A percentile compares a stretch with the other conserved stretches of the same genome.
phyloP scores from a whole-genome alignment of 2,113 vertebrate species.

The Xyliphius kryptos region DNA sequence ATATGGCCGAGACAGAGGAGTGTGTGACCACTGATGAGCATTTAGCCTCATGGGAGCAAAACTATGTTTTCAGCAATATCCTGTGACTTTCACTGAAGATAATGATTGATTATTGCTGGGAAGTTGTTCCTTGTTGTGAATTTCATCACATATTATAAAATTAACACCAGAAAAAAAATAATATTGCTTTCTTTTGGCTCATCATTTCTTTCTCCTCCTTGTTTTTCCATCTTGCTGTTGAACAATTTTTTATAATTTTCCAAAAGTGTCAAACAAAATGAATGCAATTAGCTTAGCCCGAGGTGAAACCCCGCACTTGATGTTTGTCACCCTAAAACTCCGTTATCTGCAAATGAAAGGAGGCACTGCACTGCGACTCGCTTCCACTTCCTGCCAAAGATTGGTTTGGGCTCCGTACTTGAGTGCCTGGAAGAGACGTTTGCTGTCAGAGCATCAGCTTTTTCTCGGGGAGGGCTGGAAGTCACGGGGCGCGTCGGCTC shows the following conservation, averaged over 20 bases:
- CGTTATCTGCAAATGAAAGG: conserved; percentile 69
- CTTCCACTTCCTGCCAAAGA: conserved; percentile 45
- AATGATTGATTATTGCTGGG: conserved; percentile 74
- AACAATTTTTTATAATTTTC: conserved; percentile 54
- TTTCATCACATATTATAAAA: conserved; percentile 17
- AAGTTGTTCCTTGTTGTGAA: conserved; percentile 54
- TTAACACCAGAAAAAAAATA: conserved; percentile 61
- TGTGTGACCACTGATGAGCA: conserved; percentile 60
- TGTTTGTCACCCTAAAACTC: conserved; percentile 69
- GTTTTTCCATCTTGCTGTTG: conserved; percentile 15
- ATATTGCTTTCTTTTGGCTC: conserved; percentile 42
- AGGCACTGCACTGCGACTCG: conserved; percentile 35
- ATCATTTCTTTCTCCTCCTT: conserved; percentile 36
- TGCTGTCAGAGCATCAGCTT: conserved; percentile 33
- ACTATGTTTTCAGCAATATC: conserved; percentile 58
- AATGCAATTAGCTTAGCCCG: conserved; percentile 62
- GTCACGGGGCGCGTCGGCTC: conserved; percentile 27
- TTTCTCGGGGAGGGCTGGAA: no score
- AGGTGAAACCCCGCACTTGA: conserved; percentile 58
- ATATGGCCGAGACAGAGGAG: conserved; percentile 57
- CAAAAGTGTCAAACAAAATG: conserved; percentile 62
- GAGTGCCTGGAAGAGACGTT: conserved; percentile 35
- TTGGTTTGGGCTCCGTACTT: conserved; percentile 43
- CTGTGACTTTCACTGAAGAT: conserved; percentile 55
- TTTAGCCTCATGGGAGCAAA: conserved; percentile 62